phyloP scores from a whole-genome alignment of 2,888 invertebrate species.

The Marasmarcha lunaedactyla region DNA sequence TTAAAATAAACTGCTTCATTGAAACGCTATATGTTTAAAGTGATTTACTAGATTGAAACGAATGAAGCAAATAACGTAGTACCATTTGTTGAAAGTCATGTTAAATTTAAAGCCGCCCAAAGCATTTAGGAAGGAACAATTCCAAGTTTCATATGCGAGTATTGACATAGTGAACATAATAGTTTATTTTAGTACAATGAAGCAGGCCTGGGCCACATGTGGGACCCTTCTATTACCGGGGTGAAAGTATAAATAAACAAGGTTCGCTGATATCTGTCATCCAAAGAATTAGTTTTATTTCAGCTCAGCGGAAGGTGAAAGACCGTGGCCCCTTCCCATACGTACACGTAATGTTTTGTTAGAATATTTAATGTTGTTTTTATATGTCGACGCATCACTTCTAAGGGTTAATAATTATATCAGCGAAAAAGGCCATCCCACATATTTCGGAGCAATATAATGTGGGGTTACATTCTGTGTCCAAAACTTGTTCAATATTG shows the following conservation, averaged over 20 bases:
- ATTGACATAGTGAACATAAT: conserved; percentile 47
- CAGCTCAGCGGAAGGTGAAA: conserved; percentile 58
- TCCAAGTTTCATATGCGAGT: conserved; percentile 21
- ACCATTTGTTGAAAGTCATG: neutral
- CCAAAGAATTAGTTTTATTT: conserved; percentile 66
- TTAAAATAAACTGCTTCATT: too few relatives aligned
- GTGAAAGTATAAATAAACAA: conserved; percentile 68
- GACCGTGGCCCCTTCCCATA: conserved; percentile 43
- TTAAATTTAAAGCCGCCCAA: neutral
- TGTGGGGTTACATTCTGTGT: conserved; percentile 4
- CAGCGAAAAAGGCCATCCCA: neutral
- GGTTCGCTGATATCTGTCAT: conserved; percentile 69
- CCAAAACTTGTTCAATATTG: conserved; percentile 45
- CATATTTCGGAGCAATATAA: conserved; percentile 12
- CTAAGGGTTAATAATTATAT: conserved; percentile 5
- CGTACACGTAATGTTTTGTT: conserved; percentile 29
- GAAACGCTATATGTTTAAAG: too few relatives aligned
- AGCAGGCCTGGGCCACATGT: conserved; percentile 46
- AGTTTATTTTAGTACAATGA: conserved; percentile 57
- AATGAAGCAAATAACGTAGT: too few relatives aligned
- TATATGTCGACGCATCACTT: conserved; percentile 9
- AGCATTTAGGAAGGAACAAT: neutral
- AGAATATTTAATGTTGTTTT: conserved; percentile 24
- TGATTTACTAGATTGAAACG: too few relatives aligned
- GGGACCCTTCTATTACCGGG: conserved; percentile 31